Evolutionary conservation across 2,113 vertebrate genomes (phyloP), one percentile per base, ranked within the genome.

Genomic region (Perognathus longimembris): DNA sequence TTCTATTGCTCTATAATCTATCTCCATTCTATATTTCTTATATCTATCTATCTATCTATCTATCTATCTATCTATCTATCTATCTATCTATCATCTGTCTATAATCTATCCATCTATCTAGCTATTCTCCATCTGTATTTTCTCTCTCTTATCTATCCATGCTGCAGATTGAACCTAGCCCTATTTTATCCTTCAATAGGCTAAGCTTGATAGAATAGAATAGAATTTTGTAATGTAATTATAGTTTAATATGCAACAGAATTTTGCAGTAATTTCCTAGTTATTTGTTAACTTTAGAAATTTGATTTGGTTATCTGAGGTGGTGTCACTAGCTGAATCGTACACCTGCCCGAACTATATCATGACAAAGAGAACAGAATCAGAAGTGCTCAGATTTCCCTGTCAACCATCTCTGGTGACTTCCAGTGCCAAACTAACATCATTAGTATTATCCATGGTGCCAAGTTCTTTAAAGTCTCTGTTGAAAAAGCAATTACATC

Each of bases 401-500:
- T 21, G 12, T 85, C 78, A 70, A 30, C 38, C 85, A 79, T 69
- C 40, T 26, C 50, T 40, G 50, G 34, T 63, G 74, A 91, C 85
- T 96, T 67, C 22, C 30, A 40, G 7, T 75, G 61, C 93, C 82
- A 88, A 90, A 83, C 79, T 76, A 81, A 81, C 59, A 71, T 95
- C 77, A 85, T 20, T 64, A 34, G 9, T 91, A 77, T 38, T 81
- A 89, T 92, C 83, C 63, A 69, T 17, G 22, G 69, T 50, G 36
- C 88, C 88, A 88, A 67, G 79, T 75, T 64, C 75, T 85, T 71
- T 94, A 54, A 54, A 88, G 61, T 18, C 59, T 94, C 67, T 67
- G 26, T 71, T 90, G 90, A 90, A 94, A 54, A 90, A 79, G 40
- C 78, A 95, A 57, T 94, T 89, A 87, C 38, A 45, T 69, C 17